Evolutionary conservation across 1,140 invertebrate species (phyloP).

Genomic region (Drosophila kurseongensis): DNA sequence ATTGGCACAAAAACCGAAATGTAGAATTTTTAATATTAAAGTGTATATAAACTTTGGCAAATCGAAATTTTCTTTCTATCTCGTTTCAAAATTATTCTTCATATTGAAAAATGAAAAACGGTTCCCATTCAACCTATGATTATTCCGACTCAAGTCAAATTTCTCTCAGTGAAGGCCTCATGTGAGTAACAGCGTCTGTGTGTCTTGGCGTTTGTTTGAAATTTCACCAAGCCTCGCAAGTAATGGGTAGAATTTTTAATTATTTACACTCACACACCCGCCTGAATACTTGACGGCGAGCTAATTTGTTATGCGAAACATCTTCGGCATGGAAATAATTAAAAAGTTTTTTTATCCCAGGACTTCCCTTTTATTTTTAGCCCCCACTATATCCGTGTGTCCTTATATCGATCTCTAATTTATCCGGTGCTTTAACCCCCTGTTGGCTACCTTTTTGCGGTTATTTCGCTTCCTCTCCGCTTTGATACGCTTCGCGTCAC

Average conservation of each 20-base stretch:
- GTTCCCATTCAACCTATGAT: too few relatives aligned
- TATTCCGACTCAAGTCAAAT: too few relatives aligned
- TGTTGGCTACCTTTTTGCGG: conserved; percentile 58
- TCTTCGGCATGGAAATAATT: conserved; percentile 82
- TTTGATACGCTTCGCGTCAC: conserved; percentile 55
- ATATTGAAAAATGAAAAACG: too few relatives aligned
- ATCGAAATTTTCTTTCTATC: too few relatives aligned
- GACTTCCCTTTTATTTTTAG: not conserved
- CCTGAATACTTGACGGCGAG: conserved; percentile 52
- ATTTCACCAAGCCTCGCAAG: conserved; percentile 74
- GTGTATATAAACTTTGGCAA: too few relatives aligned
- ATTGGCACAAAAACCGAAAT: too few relatives aligned
- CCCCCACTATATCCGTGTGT: not conserved
- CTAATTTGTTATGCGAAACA: conserved; percentile 84
- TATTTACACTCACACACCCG: conserved; percentile 57
- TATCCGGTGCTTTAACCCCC: conserved; percentile 28
- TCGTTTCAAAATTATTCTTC: too few relatives aligned
- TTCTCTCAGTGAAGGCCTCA: conserved; percentile 25
- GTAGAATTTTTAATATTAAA: too few relatives aligned
- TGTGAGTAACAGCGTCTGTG: conserved; percentile 25
- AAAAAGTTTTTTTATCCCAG: conserved; percentile 60
- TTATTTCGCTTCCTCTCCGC: conserved; percentile 36
- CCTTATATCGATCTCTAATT: conserved; percentile 40
- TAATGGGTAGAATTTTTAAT: conserved; percentile 84
- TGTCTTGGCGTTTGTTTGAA: conserved; percentile 65